Evolutionary conservation across 2,797 vertebrate genomes (phyloP).

Genomic region (Sebastes taczanowskii): DNA sequence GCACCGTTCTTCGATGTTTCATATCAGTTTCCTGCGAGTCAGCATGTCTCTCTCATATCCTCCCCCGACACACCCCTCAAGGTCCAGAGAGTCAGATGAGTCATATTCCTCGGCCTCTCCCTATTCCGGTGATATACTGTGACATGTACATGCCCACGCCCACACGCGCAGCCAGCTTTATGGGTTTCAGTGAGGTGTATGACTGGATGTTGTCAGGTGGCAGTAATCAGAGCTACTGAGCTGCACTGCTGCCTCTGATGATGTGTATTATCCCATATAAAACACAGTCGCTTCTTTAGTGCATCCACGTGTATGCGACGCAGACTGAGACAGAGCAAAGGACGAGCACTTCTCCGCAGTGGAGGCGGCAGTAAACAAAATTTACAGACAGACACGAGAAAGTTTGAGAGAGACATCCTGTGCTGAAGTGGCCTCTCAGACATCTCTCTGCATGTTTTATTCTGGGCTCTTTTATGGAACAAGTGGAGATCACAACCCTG

Average conservation of each 20-base stretch:
- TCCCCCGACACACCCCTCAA: neutral
- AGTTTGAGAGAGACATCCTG: constrained; percentile 43
- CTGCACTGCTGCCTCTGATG: constrained; percentile 29
- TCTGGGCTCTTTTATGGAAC: constrained; percentile 47
- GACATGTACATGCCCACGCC: neutral
- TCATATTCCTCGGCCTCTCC: constrained; percentile 53
- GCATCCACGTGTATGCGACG: neutral
- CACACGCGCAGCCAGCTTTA: constrained; percentile 10
- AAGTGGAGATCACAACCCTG: constrained; percentile 14
- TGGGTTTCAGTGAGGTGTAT: constrained; percentile 40
- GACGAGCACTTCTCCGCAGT: neutral
- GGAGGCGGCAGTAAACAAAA: neutral
- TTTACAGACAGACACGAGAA: neutral
- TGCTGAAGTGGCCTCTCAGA: constrained; percentile 18
- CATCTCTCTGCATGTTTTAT: constrained; percentile 37
- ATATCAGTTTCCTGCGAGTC: constrained; percentile 60
- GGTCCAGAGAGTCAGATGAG: constrained; percentile 59
- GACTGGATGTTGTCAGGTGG: constrained; percentile 50
- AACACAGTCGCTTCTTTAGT: constrained; percentile 15
- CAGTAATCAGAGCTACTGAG: constrained; percentile 50
- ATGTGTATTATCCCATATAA: constrained; percentile 9
- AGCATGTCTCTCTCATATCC: constrained; percentile 33
- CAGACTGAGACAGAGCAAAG: neutral
- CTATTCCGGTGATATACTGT: constrained; percentile 47
- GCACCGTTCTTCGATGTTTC: constrained; percentile 34